These are phyloP conservation scores for Stramonita haemastoma DNA, from an alignment of 2,888 invertebrate species.

Conservation along the genomic window DNA sequence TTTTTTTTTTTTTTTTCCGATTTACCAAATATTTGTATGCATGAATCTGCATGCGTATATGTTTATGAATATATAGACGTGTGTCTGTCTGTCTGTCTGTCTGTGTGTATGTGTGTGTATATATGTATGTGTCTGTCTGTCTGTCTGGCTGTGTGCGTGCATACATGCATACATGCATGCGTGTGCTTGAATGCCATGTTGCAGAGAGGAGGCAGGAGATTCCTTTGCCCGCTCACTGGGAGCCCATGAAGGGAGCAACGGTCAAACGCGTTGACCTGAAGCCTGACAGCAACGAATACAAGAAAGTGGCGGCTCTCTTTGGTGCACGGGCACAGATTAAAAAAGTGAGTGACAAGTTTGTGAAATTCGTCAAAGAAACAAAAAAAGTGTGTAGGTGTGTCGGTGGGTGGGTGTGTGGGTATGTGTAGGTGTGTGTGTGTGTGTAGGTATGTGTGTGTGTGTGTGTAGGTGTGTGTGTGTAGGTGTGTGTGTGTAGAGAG, in stretches of 20 bases:
- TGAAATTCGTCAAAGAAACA: background rate
- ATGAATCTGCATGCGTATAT: background rate
- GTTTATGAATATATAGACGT: background rate
- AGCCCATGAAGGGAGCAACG: slow-evolving; percentile 42
- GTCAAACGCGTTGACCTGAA: slow-evolving; percentile 44
- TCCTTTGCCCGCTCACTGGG: slow-evolving; percentile 46
- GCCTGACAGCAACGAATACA: slow-evolving; percentile 40
- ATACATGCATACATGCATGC: background rate
- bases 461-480: background rate
- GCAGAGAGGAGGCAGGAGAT: slow-evolving; percentile 38
- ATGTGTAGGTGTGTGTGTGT: slow-evolving; percentile 7
- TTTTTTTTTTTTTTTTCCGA: no score
- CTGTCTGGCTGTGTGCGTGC: slow-evolving; percentile 15
- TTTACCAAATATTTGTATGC: background rate
- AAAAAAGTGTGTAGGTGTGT: background rate
- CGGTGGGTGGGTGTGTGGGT: background rate
- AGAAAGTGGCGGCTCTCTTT: slow-evolving; percentile 25
- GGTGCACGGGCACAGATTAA: slow-evolving; percentile 13
- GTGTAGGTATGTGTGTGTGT: slow-evolving; percentile 8
- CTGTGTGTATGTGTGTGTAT: slow-evolving; percentile 9
- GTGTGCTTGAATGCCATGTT: slow-evolving; percentile 13
- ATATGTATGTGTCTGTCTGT: slow-evolving; percentile 27
- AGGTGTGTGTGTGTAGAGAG: background rate
- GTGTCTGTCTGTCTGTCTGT: background rate
- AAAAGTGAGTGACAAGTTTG: slow-evolving; percentile 5